Evolutionary conservation across 2,797 vertebrate species (phyloP).

Genomic region (Echeneis naucrates): DNA sequence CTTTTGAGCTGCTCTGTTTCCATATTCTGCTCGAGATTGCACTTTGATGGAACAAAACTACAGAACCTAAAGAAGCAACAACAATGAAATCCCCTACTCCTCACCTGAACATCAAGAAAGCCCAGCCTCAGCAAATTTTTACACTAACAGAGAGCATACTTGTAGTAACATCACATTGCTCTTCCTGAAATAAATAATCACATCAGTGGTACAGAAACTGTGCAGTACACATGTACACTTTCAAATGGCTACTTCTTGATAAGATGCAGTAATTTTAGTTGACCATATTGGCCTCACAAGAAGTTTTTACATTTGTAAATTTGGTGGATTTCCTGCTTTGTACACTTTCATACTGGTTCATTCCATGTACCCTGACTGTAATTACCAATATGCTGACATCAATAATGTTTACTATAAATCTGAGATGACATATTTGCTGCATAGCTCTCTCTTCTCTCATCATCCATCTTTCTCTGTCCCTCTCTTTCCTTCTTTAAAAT

Average conservation of each 20-base stretch:
- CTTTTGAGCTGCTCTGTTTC: background rate
- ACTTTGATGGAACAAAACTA: background rate
- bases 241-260: background rate
- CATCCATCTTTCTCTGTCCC: slow-evolving; percentile 29
- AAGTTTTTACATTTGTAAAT: background rate
- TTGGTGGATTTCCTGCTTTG: background rate
- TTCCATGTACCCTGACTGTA: slow-evolving; percentile 22
- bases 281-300: background rate
- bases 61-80: background rate
- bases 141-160: background rate
- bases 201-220: background rate
- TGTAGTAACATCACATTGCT: background rate
- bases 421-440: slow-evolving; percentile 37
- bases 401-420: slow-evolving; percentile 54
- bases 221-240: background rate
- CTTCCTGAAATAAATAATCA: background rate
- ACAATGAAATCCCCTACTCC: background rate
- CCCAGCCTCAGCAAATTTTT: background rate
- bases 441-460: slow-evolving; percentile 40
- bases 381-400: slow-evolving; percentile 35
- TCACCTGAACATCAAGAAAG: background rate
- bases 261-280: background rate
- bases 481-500: slow-evolving; percentile 30
- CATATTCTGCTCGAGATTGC: background rate
- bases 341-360: slow-evolving; percentile 1